Evolutionary conservation across 2,113 vertebrate genomes (phyloP).

Genomic region (Callithrix jacchus): DNA sequence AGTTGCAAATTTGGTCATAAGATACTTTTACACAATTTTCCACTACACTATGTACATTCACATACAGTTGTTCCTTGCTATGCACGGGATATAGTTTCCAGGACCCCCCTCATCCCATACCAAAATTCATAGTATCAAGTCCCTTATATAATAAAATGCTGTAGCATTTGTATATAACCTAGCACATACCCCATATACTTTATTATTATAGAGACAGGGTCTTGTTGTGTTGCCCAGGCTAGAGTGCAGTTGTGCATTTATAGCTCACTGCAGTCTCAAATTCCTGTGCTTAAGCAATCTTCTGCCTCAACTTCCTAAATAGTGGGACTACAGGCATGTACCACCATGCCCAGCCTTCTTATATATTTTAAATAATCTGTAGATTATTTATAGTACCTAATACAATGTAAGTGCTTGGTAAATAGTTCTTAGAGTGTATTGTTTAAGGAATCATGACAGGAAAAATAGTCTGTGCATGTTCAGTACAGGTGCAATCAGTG

Average conservation of each 20-base stretch:
- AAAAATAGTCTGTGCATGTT: background rate
- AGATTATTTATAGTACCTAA: background rate
- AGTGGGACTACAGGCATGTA: background rate
- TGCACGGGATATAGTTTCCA: background rate
- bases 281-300: too few relatives aligned
- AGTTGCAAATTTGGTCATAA: background rate
- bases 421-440: background rate
- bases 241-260: background rate
- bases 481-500: background rate
- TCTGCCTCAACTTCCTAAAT: too few relatives aligned
- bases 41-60: background rate
- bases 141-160: background rate
- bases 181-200: background rate
- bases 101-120: background rate
- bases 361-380: background rate
- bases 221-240: background rate
- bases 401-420: background rate
- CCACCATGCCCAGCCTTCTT: background rate
- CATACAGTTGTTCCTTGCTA: background rate
- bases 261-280: background rate
- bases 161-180: background rate
- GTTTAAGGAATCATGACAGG: background rate
- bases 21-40: background rate
- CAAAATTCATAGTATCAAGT: background rate
- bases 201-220: background rate